Percentiles rank a stretch among this genome's conserved stretches.
Conservation (phyloP, 2,113 vertebrate genomes). For the Neogobius melanostomus region DNA sequence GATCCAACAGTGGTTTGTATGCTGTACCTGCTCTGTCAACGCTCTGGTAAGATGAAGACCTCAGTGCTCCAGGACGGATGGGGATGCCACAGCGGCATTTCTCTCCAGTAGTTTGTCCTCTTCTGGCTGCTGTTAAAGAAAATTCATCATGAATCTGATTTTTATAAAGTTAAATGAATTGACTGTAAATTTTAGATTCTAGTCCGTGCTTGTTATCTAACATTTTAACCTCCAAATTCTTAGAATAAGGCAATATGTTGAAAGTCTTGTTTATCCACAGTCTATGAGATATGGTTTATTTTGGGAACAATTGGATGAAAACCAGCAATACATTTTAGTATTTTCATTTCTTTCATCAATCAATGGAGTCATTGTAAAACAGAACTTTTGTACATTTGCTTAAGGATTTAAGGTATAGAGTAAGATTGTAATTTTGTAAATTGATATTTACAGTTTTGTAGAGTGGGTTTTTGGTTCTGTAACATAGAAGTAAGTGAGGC, state of each 20-base stretch:
- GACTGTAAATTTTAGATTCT: conserved; percentile 2
- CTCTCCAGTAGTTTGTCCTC: conserved; percentile 14
- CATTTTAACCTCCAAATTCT: background rate
- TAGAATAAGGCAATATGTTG: background rate
- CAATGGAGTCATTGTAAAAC: background rate
- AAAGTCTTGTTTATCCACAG: background rate
- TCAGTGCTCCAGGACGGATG: conserved; percentile 51
- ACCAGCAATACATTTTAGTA: background rate
- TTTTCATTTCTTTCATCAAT: background rate
- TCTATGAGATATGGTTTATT: background rate
- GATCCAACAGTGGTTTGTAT: conserved; percentile 75
- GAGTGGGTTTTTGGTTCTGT: background rate
- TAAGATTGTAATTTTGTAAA: background rate
- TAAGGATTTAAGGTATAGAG: background rate
- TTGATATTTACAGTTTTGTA: conserved; percentile 24
- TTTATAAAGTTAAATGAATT: conserved; percentile 18
- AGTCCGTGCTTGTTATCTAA: background rate
- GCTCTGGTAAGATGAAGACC: conserved; percentile 75
- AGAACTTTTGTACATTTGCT: background rate
- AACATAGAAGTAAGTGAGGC: too few species aligned
- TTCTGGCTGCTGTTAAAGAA: conserved; percentile 20
- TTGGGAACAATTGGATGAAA: background rate
- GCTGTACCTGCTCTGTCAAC: conserved; percentile 33
- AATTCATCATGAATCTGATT: conserved; percentile 1
- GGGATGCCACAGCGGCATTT: conserved; percentile 24